phyloP scores from a whole-genome alignment of 2,888 invertebrate species.

The Campoletis raptor region DNA sequence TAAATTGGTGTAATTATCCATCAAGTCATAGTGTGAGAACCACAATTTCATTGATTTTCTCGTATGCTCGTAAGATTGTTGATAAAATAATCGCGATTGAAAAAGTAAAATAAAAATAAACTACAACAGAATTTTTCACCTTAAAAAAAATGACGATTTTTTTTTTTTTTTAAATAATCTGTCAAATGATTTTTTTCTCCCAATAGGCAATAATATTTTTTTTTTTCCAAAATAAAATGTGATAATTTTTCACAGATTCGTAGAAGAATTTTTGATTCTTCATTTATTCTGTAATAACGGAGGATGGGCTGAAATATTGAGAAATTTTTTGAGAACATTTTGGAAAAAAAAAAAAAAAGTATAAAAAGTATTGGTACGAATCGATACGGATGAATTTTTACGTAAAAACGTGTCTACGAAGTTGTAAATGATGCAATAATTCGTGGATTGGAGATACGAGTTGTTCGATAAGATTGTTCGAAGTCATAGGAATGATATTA shows the following conservation, averaged over 20 bases:
- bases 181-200: not conserved
- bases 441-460: not conserved
- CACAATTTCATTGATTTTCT: not conserved
- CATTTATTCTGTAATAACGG: not conserved
- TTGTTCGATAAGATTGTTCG: not conserved
- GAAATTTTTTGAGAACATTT: not conserved
- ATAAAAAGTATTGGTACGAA: not conserved
- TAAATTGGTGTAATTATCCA: slow-evolving; percentile 12
- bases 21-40: not conserved
- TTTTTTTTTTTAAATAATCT: not conserved
- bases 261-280: not conserved
- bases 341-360: not conserved
- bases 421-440: not conserved
- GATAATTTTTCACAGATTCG: not conserved
- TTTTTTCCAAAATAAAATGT: not conserved
- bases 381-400: not conserved
- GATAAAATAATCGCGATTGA: not conserved
- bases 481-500: not conserved
- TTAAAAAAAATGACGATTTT: not conserved
- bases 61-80: not conserved
- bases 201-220: not conserved
- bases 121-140: not conserved
- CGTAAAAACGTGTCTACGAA: not conserved
- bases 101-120: not conserved
- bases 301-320: not conserved